Percentiles rank a stretch among this genome's conserved stretches.
Evolutionary conservation across 1,140 invertebrate genomes (phyloP).

Genomic region (Leptopilina clavipes): DNA sequence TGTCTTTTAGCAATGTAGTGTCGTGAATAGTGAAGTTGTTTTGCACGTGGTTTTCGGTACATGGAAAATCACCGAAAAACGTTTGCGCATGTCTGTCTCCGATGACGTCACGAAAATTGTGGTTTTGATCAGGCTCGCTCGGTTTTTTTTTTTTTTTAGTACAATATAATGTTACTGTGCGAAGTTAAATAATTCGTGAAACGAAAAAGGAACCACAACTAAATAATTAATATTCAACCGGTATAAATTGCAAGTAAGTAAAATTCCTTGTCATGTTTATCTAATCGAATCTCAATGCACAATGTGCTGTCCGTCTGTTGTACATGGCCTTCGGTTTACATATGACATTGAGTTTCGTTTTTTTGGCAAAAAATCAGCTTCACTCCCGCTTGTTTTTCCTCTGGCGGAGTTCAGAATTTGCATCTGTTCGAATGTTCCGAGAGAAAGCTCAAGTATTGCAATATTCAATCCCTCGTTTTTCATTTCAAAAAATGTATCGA

Average conservation of each 20-base stretch:
- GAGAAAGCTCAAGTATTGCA: neutral
- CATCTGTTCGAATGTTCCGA: neutral
- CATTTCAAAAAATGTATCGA: conserved; percentile 32
- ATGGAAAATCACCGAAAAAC: conserved; percentile 75
- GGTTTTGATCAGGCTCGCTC: conserved; percentile 66
- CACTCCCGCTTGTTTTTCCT: conserved; percentile 34
- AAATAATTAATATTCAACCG: conserved; percentile 56
- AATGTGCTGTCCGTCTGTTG: conserved; percentile 54
- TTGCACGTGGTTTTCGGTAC: conserved; percentile 65
- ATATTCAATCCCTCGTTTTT: conserved; percentile 4
- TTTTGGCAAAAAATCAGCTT: conserved; percentile 43
- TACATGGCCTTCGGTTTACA: conserved; percentile 62
- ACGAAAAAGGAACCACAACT: conserved; percentile 49
- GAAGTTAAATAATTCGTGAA: conserved; percentile 62
- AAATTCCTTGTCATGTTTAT: conserved; percentile 49
- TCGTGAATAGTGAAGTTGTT: conserved; percentile 48
- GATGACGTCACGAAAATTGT: conserved; percentile 74
- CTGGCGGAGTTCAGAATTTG: conserved; percentile 5
- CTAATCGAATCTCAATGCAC: conserved; percentile 52
- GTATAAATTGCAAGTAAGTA: conserved; percentile 63
- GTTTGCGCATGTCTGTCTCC: conserved; percentile 69
- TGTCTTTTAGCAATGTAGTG: conserved; percentile 61
- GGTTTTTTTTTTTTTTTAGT: conserved; percentile 48
- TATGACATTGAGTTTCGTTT: conserved; percentile 48
- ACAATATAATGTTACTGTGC: conserved; percentile 63